Evolutionary conservation across 2,797 vertebrate species (phyloP).

Genomic region (Cyclopterus lumpus): DNA sequence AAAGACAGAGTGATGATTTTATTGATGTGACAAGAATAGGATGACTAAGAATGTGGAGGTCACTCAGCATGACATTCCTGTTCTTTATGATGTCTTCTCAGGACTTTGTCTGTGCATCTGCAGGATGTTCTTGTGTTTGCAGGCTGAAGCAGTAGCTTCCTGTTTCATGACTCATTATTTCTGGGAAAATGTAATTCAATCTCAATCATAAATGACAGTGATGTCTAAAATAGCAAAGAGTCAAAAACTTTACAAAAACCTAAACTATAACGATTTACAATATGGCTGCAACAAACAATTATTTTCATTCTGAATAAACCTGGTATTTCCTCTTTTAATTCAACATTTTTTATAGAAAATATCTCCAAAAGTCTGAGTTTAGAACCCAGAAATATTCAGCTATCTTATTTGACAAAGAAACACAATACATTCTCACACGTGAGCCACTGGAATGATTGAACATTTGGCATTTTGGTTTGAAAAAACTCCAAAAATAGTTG

Average conservation of each 20-base stretch:
- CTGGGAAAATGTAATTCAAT: slow-evolving; percentile 2
- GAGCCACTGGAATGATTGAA: background rate
- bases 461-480: background rate
- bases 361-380: background rate
- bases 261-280: background rate
- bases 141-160: slow-evolving; percentile 56
- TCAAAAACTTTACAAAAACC: background rate
- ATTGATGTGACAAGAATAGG: slow-evolving; percentile 46
- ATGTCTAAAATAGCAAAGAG: background rate
- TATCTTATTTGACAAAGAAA: background rate
- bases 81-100: slow-evolving; percentile 72
- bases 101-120: slow-evolving; percentile 64
- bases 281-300: background rate
- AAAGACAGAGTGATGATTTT: slow-evolving; percentile 26
- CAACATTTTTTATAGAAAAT: background rate
- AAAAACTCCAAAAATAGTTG: background rate
- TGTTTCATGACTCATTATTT: slow-evolving; percentile 63
- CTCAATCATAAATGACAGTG: background rate
- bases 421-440: background rate
- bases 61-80: slow-evolving; percentile 67
- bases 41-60: slow-evolving; percentile 54
- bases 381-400: background rate
- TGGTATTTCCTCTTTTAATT: background rate
- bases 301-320: background rate
- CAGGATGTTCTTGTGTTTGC: slow-evolving; percentile 63